phyloP scores from a whole-genome alignment of 2,888 invertebrate genomes.

The Cheilosia urbana region DNA sequence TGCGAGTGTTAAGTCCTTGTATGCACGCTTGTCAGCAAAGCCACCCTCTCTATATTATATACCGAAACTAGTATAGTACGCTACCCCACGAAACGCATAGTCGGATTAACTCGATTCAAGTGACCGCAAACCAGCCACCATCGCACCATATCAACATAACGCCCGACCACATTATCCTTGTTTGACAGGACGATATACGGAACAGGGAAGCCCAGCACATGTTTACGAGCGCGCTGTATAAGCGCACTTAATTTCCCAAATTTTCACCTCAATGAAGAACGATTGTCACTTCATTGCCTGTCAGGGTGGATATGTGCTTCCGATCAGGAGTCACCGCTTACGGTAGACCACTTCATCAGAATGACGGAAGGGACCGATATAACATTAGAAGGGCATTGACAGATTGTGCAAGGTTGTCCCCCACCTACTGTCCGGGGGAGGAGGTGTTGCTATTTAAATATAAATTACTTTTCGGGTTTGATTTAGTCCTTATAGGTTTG shows the following conservation, averaged over 20 bases:
- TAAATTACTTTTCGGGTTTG: constrained; percentile 69
- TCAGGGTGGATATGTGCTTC: constrained; percentile 63
- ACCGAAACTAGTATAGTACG: constrained; percentile 16
- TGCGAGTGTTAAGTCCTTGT: constrained; percentile 59
- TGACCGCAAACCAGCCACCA: constrained; percentile 71
- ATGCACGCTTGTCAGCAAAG: constrained; percentile 47
- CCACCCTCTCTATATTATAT: constrained; percentile 16
- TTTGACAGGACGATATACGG: constrained; percentile 13
- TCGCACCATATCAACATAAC: constrained; percentile 20
- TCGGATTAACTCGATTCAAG: constrained; percentile 71
- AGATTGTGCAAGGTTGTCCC: constrained; percentile 31
- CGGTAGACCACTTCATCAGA: constrained; percentile 42
- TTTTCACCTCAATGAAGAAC: constrained; percentile 75
- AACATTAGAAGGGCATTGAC: constrained; percentile 24
- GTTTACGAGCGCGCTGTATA: constrained; percentile 44
- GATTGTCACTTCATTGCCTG: constrained; percentile 75
- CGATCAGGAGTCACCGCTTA: constrained; percentile 59
- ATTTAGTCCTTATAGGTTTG: constrained; percentile 8
- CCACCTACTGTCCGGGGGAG: not conserved
- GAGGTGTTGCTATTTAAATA: constrained; percentile 67
- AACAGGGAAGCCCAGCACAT: constrained; percentile 40
- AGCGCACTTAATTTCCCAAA: constrained; percentile 74
- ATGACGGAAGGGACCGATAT: constrained; percentile 31
- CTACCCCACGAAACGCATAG: constrained; percentile 27
- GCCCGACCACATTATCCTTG: constrained; percentile 55